phyloP scores from a whole-genome alignment of 2,888 invertebrate species.

The Chrysina gloriosa region DNA sequence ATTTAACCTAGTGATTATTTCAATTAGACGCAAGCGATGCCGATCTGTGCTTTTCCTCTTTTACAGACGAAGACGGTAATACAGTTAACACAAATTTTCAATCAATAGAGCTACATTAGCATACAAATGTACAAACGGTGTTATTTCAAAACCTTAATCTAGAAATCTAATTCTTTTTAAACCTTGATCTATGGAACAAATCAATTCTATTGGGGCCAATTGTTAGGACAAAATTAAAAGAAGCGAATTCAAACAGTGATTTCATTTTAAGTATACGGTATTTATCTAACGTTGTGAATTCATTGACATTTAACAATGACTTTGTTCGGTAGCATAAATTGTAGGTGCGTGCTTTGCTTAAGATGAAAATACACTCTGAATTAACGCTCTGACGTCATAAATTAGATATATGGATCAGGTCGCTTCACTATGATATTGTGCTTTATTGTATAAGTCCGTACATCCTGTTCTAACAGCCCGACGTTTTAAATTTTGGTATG shows the following conservation, averaged over 20 bases:
- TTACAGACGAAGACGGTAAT: too few species aligned
- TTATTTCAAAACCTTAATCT: not conserved
- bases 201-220: not conserved
- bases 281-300: not conserved
- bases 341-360: not conserved
- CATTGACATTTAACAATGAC: not conserved
- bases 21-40: too few species aligned
- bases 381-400: too few species aligned
- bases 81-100: not conserved
- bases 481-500: too few species aligned
- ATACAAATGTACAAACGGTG: not conserved
- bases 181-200: constrained; percentile 2
- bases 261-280: not conserved
- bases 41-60: too few species aligned
- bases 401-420: too few species aligned
- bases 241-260: not conserved
- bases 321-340: not conserved
- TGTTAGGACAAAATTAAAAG: too few species aligned
- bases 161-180: not conserved
- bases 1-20: too few species aligned
- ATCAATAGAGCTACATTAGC: not conserved
- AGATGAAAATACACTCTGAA: too few species aligned
- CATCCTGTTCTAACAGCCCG: too few species aligned
- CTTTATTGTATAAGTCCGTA: too few species aligned
- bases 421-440: too few species aligned